phyloP scores from a whole-genome alignment of 2,888 invertebrate species.

The Choreutis nemorana region DNA sequence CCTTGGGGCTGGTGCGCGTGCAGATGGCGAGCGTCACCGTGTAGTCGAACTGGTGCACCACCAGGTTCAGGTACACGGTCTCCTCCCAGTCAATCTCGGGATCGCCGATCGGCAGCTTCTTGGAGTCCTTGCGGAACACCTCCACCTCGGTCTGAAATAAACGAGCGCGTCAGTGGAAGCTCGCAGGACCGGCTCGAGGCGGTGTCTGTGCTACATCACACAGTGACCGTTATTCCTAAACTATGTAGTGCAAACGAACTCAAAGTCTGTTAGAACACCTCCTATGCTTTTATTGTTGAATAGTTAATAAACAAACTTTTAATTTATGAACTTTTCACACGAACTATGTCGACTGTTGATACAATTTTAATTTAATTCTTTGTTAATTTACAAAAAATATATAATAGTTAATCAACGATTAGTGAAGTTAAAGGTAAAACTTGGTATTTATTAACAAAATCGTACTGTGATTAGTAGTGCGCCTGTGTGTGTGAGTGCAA shows the following conservation, averaged over 20 bases:
- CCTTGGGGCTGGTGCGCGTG: conserved; percentile 96
- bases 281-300: conserved; percentile 29
- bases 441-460: conserved; percentile 50
- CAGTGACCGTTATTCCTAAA: conserved; percentile 9
- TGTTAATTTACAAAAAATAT: too few relatives aligned
- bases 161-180: neutral
- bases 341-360: too few relatives aligned
- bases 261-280: conserved; percentile 9
- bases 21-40: conserved; percentile 97
- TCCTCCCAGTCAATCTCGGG: conserved; percentile 99
- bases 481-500: conserved; percentile 7
- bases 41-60: conserved; percentile 99
- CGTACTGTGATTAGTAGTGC: conserved; percentile 47
- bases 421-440: too few relatives aligned
- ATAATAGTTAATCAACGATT: too few relatives aligned
- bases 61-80: conserved; percentile 96
- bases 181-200: neutral
- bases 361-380: too few relatives aligned
- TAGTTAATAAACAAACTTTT: too few relatives aligned
- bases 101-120: conserved; percentile 95
- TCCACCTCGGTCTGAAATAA: conserved; percentile 96
- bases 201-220: neutral
- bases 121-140: conserved; percentile 96
- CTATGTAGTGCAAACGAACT: conserved; percentile 23
- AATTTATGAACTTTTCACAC: too few relatives aligned